Evolutionary conservation across 2,797 vertebrate species (phyloP), one percentile per base, ranked within the genome.

Genomic region (Hippoglossus hippoglossus): DNA sequence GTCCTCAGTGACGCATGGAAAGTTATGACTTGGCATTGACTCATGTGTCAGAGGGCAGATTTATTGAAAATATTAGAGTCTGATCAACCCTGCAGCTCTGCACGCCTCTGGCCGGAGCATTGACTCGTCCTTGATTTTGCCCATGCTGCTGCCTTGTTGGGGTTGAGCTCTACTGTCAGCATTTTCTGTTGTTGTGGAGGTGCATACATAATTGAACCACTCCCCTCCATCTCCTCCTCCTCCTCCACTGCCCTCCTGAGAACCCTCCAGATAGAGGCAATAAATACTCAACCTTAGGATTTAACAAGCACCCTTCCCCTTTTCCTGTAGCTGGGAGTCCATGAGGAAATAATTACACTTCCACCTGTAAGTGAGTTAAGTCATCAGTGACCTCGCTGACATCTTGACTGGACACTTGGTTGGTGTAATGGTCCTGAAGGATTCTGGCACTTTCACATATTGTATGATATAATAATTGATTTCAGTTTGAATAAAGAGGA

Each of bases 131-230:
- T 92, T 89, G 81, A 79, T 80, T 47, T 57, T 65, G 85, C 63
- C 63, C 9, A 3, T 10, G 41, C 52, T 39, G 53, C 77, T 51
- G 64, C 79, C 36, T 59, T 11, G 57, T 77, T 21, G 47, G 47
- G 80, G 80, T 66, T 24, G 73, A 81, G 76, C 80, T 77, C 71
- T 84, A 56, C 71, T 65, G 87, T 93, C 91, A 94, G 91, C 91
- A 92, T 44, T 85, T 91, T 90, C 75, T 76, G 81, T 66, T 83
- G 79, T 88, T 80, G 86, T 80, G 77, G 85, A 81, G 80, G 72
- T 66, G 83, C 84, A 91, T 93, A 72, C 88, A 86, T 92, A 87
- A 92, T 91, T 82, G 57, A 90, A 67, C 59, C 2, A 5, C 75
- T 63, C 66, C 56, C 65, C 63, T 21, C 47, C 44, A 59, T 60